phyloP scores from a whole-genome alignment of 1,140 invertebrate genomes.

The Hyphantria cunea region DNA sequence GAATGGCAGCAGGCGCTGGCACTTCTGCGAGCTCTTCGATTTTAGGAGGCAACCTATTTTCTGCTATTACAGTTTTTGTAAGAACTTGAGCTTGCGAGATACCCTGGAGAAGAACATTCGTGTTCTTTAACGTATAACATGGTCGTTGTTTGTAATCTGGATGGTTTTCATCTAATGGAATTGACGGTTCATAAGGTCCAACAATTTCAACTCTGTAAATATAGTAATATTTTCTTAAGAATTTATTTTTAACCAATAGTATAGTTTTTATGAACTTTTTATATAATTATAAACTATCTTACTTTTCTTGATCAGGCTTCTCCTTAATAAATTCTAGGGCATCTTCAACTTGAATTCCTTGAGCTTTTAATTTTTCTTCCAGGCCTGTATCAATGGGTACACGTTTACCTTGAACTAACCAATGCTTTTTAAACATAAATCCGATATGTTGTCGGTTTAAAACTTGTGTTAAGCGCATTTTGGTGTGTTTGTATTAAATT shows the following conservation, averaged over 20 bases:
- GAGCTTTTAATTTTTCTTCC: constrained; percentile 76
- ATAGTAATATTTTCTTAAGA: not conserved
- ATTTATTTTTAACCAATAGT: not conserved
- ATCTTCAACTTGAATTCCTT: constrained; percentile 82
- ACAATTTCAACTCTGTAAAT: constrained; percentile 76
- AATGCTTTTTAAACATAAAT: constrained; percentile 86
- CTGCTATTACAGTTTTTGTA: constrained; percentile 87
- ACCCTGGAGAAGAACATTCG: constrained; percentile 87
- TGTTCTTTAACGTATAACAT: constrained; percentile 83
- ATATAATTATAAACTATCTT: not conserved
- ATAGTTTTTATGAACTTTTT: not conserved
- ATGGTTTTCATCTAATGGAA: constrained; percentile 81
- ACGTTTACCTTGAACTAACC: constrained; percentile 84
- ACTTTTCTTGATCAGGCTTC: constrained; percentile 62
- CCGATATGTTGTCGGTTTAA: constrained; percentile 86
- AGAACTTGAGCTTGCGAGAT: constrained; percentile 87
- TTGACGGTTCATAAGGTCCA: constrained; percentile 61
- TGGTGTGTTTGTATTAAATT: constrained; percentile 27
- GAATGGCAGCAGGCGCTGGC: constrained; percentile 76
- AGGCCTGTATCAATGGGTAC: constrained; percentile 77
- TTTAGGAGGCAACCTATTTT: constrained; percentile 83
- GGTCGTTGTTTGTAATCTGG: constrained; percentile 84
- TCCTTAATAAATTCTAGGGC: constrained; percentile 80
- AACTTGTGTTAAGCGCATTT: constrained; percentile 85
- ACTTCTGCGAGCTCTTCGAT: constrained; percentile 77